Percentiles rank a stretch among this genome's conserved stretches.
Conservation (phyloP, 2,888 invertebrate species). For the Brassicogethes aeneus region DNA sequence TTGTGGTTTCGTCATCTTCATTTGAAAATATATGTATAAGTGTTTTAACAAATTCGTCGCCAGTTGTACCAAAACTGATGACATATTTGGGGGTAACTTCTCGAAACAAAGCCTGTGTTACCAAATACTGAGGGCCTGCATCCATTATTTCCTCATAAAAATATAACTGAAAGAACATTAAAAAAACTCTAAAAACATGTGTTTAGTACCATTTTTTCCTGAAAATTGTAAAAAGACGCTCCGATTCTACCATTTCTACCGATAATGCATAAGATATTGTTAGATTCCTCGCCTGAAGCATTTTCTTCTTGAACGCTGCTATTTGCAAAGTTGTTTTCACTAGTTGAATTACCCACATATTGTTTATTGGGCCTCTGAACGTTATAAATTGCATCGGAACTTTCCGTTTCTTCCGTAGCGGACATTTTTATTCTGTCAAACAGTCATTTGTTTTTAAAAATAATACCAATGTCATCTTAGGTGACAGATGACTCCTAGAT, state of each 20-base stretch:
- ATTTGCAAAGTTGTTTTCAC: no score
- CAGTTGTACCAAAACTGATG: conserved; percentile 46
- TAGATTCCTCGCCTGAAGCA: conserved; percentile 11
- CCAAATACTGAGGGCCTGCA: conserved; percentile 50
- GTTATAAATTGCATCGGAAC: no score
- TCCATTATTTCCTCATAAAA: conserved; percentile 62
- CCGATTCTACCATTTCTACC: conserved; percentile 60
- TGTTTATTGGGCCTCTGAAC: no score
- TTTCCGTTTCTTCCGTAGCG: no score
- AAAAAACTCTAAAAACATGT: background rate
- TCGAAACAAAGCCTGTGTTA: conserved; percentile 49
- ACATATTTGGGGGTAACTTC: conserved; percentile 52
- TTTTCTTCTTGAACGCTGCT: no score
- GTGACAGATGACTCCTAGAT: no score
- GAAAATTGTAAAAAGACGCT: conserved; percentile 62
- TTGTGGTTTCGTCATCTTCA: conserved; percentile 20
- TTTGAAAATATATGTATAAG: conserved; percentile 24
- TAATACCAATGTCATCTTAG: no score
- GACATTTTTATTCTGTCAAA: no score
- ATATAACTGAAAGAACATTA: conserved; percentile 43
- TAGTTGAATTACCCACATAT: no score
- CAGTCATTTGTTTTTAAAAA: no score
- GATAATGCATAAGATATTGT: conserved; percentile 55
- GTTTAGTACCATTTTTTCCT: conserved; percentile 50
- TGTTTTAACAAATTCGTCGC: conserved; percentile 42